A percentile compares a stretch with the other conserved stretches of the same genome.
Conservation (phyloP, 2,888 invertebrate genomes). For the Nymphalis polychloros region DNA sequence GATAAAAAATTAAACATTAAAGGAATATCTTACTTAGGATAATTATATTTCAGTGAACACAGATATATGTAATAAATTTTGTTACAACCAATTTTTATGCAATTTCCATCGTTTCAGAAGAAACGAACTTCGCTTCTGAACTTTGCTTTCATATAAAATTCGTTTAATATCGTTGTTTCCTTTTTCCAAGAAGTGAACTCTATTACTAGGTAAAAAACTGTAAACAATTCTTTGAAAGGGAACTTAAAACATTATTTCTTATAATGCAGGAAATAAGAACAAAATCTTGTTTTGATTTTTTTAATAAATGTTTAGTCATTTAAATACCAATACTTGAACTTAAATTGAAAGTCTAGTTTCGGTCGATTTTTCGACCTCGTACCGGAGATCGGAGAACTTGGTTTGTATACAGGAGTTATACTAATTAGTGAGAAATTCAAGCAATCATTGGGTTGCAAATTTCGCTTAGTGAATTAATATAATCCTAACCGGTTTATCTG, state of each 20-base stretch:
- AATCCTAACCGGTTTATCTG: constrained; percentile 20
- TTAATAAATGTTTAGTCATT: no score
- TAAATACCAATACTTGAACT: no score
- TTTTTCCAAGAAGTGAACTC: neutral
- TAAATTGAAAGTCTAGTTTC: neutral
- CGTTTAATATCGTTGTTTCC: neutral
- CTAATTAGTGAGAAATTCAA: constrained; percentile 26
- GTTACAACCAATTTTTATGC: neutral
- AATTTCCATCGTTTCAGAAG: neutral
- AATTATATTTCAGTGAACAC: no score
- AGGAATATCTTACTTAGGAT: no score
- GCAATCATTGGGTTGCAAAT: constrained; percentile 19
- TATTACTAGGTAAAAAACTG: neutral
- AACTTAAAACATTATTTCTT: neutral
- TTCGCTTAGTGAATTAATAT: constrained; percentile 23
- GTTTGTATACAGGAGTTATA: constrained; percentile 13
- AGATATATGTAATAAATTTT: no score
- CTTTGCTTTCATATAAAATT: neutral
- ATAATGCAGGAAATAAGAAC: neutral
- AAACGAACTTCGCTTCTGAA: neutral
- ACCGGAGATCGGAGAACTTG: constrained; percentile 9
- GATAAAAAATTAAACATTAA: no score
- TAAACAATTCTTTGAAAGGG: constrained; percentile 5
- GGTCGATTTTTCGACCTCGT: neutral
- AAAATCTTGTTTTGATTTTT: no score